Evolutionary conservation across 2,113 vertebrate species (phyloP), one percentile per base, ranked within the genome.

Genomic region (Atlantisia rogersi): DNA sequence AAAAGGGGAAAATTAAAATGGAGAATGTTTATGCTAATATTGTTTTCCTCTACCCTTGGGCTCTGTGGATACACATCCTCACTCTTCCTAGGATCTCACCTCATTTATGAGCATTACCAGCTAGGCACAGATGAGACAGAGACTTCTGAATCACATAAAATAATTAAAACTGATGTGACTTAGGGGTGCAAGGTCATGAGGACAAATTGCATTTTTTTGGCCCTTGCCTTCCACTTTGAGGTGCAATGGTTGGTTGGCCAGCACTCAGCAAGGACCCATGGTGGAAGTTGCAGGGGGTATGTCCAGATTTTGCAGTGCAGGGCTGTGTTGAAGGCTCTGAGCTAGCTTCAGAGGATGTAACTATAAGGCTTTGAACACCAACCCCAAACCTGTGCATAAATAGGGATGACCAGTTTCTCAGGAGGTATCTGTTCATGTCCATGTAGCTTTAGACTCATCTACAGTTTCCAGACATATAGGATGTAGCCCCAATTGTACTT

Each of bases 181-280:
- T 18, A 29, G 6, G 11, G 15, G 10, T 40, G 25, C 22, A 46
- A 46, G 50, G n/a, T 37, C 40, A 28, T 16, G 68, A 84, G n/a
- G 37, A 6, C 5, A 42, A 24, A 18, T 16, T 32, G 35, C 40
- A 0, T 11, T 35, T 35, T 73, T 53, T 37, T 37, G 31, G 10
- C 50, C 15, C 22, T 31, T 8, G 1, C 21, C 46, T 86, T 58
- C 42, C n/a, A 35, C 50, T 68, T 50, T 29, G 26, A 56, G 10
- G 40, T 60, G 37, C 11, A 31, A 56, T 24, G 12, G 32, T 50
- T 21, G 46, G 42, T 17, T 77, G 60, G 46, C 31, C 44, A 29
- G 6, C 39, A 22, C 53, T 42, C 39, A 67, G 25, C 37, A 77
- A 62, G 56, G 39, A 59, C 15, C 21, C 10, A 7, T 0, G 0